Evolutionary conservation across 2,113 vertebrate genomes (phyloP).

Genomic region (Lontra canadensis): DNA sequence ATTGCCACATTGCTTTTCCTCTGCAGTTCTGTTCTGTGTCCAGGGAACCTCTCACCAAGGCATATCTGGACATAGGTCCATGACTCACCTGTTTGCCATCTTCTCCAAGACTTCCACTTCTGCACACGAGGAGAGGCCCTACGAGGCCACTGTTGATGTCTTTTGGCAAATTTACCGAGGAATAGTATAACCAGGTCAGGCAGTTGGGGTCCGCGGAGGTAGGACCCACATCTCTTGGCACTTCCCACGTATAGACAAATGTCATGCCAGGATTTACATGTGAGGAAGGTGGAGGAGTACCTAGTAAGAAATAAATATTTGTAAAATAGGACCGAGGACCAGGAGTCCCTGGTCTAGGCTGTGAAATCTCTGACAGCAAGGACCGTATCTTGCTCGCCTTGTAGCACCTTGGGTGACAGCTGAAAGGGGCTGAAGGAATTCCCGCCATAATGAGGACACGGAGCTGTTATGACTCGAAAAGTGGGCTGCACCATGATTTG

Average conservation of each 20-base stretch:
- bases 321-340: background rate
- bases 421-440: fast-evolving
- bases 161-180: conserved; percentile 86
- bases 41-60: background rate
- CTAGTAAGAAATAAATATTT: conserved; percentile 53
- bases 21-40: background rate
- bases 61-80: background rate
- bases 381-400: background rate
- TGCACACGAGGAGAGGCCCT: conserved; percentile 92
- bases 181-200: conserved; percentile 93
- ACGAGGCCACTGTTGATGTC: conserved; percentile 92
- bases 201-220: conserved; percentile 89
- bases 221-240: conserved; percentile 90
- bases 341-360: background rate
- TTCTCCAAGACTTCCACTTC: conserved; percentile 83
- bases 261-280: conserved; percentile 87
- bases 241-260: conserved; percentile 90
- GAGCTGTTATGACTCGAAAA: background rate
- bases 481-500: background rate
- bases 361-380: background rate
- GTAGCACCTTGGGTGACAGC: background rate
- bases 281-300: conserved; percentile 81
- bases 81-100: conserved; percentile 88
- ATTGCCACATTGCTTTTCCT: background rate
- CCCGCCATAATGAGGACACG: background rate